Conservation (phyloP, 1,140 invertebrate genomes). For the Chironomus striatipennis region DNA sequence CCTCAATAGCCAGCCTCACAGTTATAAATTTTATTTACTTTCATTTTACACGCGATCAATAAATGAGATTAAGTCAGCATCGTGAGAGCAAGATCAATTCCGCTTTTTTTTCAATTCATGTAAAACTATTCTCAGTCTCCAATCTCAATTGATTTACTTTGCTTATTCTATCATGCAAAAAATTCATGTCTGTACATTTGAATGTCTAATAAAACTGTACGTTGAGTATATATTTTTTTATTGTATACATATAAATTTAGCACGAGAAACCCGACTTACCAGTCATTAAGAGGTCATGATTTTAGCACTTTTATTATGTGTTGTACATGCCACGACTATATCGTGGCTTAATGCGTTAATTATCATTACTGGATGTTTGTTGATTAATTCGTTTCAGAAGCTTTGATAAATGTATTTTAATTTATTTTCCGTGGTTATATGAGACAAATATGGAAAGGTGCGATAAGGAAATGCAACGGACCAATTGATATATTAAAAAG, state of each 20-base stretch:
- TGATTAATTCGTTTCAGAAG: background rate
- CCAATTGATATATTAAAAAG: too few species aligned
- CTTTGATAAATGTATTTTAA: background rate
- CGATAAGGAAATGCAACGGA: too few species aligned
- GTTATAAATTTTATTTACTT: background rate
- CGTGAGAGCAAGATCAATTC: background rate
- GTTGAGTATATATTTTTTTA: background rate
- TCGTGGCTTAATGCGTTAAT: background rate
- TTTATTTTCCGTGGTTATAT: background rate
- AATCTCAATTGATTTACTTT: background rate
- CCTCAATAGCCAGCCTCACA: background rate
- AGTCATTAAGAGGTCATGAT: slow-evolving; percentile 3
- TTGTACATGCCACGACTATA: background rate
- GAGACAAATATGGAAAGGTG: too few species aligned
- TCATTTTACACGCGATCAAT: background rate
- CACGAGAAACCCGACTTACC: background rate
- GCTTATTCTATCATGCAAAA: too few species aligned
- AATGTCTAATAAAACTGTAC: too few species aligned
- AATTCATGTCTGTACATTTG: too few species aligned
- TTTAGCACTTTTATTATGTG: background rate
- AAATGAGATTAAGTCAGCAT: background rate
- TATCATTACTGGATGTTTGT: background rate
- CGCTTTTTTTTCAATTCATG: background rate
- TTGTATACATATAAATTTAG: background rate
- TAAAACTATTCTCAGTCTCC: background rate